These are phyloP conservation scores for Nymphalis polychloros DNA, from an alignment of 2,888 invertebrate genomes.

Conservation along the genomic window DNA sequence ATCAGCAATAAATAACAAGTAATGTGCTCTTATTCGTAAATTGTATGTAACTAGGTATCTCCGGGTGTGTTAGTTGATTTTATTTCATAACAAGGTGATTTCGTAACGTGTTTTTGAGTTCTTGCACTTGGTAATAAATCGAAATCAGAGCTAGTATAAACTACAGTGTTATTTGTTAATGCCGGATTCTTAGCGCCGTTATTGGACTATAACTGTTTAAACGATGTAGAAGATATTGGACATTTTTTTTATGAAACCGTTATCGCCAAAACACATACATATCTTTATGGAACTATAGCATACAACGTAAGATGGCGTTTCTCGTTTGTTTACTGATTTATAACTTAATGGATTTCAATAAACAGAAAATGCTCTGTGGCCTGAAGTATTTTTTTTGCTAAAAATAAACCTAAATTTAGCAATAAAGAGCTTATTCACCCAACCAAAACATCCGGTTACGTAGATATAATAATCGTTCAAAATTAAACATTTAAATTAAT, in stretches of 20 bases:
- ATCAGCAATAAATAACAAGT: not conserved
- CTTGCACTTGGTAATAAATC: slow-evolving; percentile 27
- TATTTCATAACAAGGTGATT: slow-evolving; percentile 40
- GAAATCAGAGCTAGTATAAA: slow-evolving; percentile 26
- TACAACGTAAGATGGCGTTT: too few relatives aligned
- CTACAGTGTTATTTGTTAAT: slow-evolving; percentile 32
- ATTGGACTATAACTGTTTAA: slow-evolving; percentile 1
- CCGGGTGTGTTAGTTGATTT: slow-evolving; percentile 32
- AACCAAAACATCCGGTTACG: slow-evolving; percentile 8
- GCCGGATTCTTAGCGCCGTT: slow-evolving; percentile 33
- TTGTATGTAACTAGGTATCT: slow-evolving; percentile 37
- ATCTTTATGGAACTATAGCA: too few relatives aligned
- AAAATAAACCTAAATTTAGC: slow-evolving; percentile 2
- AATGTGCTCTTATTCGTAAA: slow-evolving; percentile 14
- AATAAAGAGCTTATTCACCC: slow-evolving; percentile 6
- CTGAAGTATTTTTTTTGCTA: not conserved
- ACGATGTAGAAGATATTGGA: too few relatives aligned
- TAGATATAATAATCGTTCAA: not conserved
- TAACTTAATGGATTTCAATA: not conserved
- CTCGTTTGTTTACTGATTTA: too few relatives aligned
- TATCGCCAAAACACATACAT: too few relatives aligned
- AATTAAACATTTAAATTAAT: slow-evolving; percentile 9
- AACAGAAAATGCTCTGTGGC: not conserved
- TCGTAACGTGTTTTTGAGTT: slow-evolving; percentile 38
- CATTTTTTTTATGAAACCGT: too few relatives aligned